Percentiles rank a stretch among this genome's conserved stretches.
phyloP scores from a whole-genome alignment of 1,140 invertebrate species.

The Caenorhabditis brenneri region DNA sequence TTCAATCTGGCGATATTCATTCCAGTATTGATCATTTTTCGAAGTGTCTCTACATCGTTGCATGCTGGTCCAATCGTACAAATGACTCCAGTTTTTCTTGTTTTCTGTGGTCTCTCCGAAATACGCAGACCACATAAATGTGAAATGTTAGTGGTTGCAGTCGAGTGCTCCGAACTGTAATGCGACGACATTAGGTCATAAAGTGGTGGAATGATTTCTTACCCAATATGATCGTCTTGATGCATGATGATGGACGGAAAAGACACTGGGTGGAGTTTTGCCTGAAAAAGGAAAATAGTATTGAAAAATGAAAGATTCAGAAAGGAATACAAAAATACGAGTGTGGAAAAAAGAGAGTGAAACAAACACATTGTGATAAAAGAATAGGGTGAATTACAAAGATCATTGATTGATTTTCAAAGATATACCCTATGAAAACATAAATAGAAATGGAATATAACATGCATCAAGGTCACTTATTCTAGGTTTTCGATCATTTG shows the following conservation, averaged over 20 bases:
- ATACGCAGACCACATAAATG: conserved; percentile 92
- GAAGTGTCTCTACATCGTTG: conserved; percentile 81
- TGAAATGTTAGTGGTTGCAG: conserved; percentile 76
- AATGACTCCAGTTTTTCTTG: conserved; percentile 89
- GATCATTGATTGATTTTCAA: conserved; percentile 8
- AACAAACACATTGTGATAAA: neutral
- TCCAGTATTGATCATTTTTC: conserved; percentile 94
- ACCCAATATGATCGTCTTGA: conserved; percentile 37
- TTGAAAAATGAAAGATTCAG: neutral
- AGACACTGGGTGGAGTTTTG: neutral
- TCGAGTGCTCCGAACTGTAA: conserved; percentile 42
- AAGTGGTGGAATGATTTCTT: neutral
- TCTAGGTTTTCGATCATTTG: neutral
- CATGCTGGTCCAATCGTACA: conserved; percentile 98
- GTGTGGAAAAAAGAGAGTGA: neutral
- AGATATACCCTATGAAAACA: neutral
- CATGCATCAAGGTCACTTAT: neutral
- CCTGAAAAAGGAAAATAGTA: neutral
- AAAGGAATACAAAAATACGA: neutral
- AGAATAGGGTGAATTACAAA: conserved; percentile 7
- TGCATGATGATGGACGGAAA: conserved; percentile 27
- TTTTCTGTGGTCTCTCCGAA: conserved; percentile 75
- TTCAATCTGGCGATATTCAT: conserved; percentile 98
- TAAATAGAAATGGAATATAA: neutral
- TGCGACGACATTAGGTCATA: neutral